Percentiles rank a stretch among this genome's conserved stretches.
phyloP scores from a whole-genome alignment of 1,140 invertebrate genomes.

The Aphidius gifuensis region DNA sequence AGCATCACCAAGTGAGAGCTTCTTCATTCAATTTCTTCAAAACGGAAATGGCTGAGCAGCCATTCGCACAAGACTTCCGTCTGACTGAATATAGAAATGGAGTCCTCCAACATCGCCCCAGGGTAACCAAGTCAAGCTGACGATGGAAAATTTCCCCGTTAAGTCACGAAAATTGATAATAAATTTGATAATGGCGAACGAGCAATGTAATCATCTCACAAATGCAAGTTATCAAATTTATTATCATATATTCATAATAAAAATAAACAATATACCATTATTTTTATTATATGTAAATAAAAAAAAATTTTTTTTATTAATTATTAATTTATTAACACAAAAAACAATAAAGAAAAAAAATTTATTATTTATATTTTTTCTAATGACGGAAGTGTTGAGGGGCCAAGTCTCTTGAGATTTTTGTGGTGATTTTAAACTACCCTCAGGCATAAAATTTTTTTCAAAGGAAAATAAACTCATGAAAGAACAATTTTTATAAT shows the following conservation, averaged over 20 bases:
- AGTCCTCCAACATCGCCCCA: slow-evolving; percentile 34
- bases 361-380: too few species aligned
- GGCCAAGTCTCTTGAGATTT: too few species aligned
- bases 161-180: slow-evolving; percentile 51
- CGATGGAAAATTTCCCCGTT: slow-evolving; percentile 25
- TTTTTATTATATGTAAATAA: neutral
- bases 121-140: slow-evolving; percentile 1
- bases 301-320: too few species aligned
- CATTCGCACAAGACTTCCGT: slow-evolving; percentile 53
- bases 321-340: too few species aligned
- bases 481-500: neutral
- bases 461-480: too few species aligned
- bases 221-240: neutral
- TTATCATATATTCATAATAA: slow-evolving; percentile 31
- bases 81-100: slow-evolving; percentile 49
- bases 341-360: too few species aligned
- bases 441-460: too few species aligned
- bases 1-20: neutral
- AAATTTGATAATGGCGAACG: slow-evolving; percentile 49
- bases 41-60: slow-evolving; percentile 54
- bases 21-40: slow-evolving; percentile 49
- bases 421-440: too few species aligned
- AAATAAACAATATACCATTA: slow-evolving; percentile 39
- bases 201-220: slow-evolving; percentile 11
- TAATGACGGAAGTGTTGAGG: too few species aligned